phyloP scores from a whole-genome alignment of 2,797 vertebrate species.

The Coracias cyanogaster region DNA sequence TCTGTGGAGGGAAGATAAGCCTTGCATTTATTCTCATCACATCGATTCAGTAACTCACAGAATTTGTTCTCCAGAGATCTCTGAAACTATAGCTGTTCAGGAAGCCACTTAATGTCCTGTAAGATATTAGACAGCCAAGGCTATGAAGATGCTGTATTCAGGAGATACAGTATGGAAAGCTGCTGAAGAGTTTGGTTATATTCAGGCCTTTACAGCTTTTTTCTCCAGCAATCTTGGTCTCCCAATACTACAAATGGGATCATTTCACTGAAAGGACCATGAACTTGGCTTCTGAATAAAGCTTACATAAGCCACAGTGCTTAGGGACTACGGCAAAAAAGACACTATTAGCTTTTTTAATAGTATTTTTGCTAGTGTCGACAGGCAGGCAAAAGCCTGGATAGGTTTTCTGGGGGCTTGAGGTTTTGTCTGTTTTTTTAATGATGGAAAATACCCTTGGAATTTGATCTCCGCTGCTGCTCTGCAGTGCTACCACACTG shows the following conservation, averaged over 20 bases:
- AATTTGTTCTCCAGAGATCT: not conserved
- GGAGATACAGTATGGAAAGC: not conserved
- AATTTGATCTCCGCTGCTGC: not conserved
- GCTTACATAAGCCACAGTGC: not conserved
- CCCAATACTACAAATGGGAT: not conserved
- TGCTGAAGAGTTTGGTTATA: not conserved
- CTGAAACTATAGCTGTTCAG: not conserved
- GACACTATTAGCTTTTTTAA: not conserved
- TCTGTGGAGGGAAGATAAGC: slow-evolving; percentile 74
- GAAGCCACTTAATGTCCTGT: not conserved
- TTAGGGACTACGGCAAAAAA: not conserved
- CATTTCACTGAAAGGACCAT: not conserved
- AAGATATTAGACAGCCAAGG: not conserved
- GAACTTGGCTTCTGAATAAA: not conserved
- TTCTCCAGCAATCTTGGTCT: not conserved
- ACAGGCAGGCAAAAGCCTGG: not conserved
- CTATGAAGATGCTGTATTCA: not conserved
- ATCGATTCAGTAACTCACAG: not conserved
- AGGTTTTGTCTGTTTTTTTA: not conserved
- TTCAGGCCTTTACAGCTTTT: not conserved
- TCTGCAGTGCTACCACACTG: not conserved
- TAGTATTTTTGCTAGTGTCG: not conserved
- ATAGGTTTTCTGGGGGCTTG: not conserved
- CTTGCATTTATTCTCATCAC: not conserved
- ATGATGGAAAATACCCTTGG: not conserved